Evolutionary conservation across 2,888 invertebrate species (phyloP).

Genomic region (Drosophila subquinaria): DNA sequence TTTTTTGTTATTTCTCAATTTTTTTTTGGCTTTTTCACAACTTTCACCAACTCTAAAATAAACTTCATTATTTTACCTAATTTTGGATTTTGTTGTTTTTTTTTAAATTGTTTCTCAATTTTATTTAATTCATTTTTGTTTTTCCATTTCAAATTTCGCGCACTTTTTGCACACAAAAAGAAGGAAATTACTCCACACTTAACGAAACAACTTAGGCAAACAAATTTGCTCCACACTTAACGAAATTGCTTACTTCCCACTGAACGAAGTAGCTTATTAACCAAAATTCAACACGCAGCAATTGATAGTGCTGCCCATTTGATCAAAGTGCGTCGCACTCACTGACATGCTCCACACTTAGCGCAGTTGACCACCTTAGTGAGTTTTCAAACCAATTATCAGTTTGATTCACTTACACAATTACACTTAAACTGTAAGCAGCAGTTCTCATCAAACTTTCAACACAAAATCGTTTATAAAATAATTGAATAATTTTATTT

Average conservation of each 20-base stretch:
- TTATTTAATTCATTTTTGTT: too few species aligned
- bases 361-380: neutral
- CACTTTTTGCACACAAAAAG: too few species aligned
- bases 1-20: too few species aligned
- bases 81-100: too few species aligned
- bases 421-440: slow-evolving; percentile 4
- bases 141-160: too few species aligned
- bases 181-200: neutral
- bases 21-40: too few species aligned
- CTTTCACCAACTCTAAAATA: too few species aligned
- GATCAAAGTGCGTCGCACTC: neutral
- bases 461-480: neutral
- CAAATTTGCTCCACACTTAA: neutral
- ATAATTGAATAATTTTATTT: neutral
- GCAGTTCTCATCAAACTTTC: neutral
- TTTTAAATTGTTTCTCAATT: too few species aligned
- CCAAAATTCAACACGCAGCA: too few species aligned
- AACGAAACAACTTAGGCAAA: neutral
- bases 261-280: too few species aligned
- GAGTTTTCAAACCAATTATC: neutral
- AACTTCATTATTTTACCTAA: too few species aligned
- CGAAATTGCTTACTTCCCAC: neutral
- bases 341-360: neutral
- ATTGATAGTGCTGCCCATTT: neutral
- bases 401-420: neutral